phyloP scores from a whole-genome alignment of 1,140 invertebrate species.

The Idris sp. region DNA sequence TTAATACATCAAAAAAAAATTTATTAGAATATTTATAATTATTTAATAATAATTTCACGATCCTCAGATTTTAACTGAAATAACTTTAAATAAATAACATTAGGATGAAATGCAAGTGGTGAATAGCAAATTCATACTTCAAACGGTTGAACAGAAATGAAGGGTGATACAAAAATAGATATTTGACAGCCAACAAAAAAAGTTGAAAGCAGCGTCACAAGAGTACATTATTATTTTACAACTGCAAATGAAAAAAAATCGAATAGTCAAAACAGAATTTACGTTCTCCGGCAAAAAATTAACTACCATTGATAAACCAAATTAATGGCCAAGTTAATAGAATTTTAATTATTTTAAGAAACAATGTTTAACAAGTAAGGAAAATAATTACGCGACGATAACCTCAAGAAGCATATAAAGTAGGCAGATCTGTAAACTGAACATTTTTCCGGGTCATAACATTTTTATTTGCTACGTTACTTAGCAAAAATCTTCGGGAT shows the following conservation, averaged over 20 bases:
- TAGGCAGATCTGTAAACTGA: conserved; percentile 1
- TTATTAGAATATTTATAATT: too few species aligned
- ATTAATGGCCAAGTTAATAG: background rate
- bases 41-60: too few species aligned
- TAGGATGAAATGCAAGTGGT: conserved; percentile 1
- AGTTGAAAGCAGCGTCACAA: conserved; percentile 12
- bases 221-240: conserved; percentile 28
- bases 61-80: too few species aligned
- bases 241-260: background rate
- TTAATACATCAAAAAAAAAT: too few species aligned
- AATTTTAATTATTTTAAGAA: background rate
- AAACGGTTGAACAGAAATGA: conserved; percentile 45
- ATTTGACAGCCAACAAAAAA: conserved; percentile 11
- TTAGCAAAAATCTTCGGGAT: conserved; percentile 14
- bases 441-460: conserved; percentile 33
- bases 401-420: conserved; percentile 4
- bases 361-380: conserved; percentile 14
- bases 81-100: too few species aligned
- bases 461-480: conserved; percentile 16
- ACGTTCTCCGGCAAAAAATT: background rate
- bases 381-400: conserved; percentile 1
- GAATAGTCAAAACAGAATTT: too few species aligned
- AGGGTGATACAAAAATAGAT: conserved; percentile 43
- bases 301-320: background rate
- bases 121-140: conserved; percentile 35